Evolutionary conservation across 2,797 vertebrate species (phyloP).

Genomic region (Staurois parvus): DNA sequence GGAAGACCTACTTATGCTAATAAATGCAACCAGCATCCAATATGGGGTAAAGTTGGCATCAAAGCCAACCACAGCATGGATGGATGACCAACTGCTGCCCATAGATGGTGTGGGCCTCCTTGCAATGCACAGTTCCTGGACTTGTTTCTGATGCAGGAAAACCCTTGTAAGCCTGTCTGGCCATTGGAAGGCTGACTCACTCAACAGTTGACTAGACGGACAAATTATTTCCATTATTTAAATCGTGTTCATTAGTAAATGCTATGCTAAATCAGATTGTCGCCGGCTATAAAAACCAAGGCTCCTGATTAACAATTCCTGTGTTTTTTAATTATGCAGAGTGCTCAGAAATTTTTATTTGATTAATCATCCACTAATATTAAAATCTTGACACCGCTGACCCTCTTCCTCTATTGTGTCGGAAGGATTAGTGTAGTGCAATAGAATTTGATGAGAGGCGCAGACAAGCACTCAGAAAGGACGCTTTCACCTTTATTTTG

Average conservation of each 20-base stretch:
- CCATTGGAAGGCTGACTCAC: neutral
- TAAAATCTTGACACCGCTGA: slow-evolving; percentile 65
- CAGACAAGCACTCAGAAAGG: neutral
- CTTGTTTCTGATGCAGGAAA: neutral
- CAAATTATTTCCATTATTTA: slow-evolving; percentile 66
- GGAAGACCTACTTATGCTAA: too few species aligned
- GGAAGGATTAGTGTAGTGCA: slow-evolving; percentile 31
- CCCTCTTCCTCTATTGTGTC: slow-evolving; percentile 60
- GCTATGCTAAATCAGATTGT: slow-evolving; percentile 57
- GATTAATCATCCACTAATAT: slow-evolving; percentile 62
- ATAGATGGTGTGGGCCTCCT: too few species aligned
- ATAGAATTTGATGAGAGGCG: neutral
- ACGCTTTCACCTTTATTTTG: neutral
- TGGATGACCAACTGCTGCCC: too few species aligned
- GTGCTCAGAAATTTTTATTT: slow-evolving; percentile 68
- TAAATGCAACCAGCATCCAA: too few species aligned
- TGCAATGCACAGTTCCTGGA: too few species aligned
- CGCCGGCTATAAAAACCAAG: slow-evolving; percentile 55
- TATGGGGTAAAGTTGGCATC: too few species aligned
- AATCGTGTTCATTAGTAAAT: slow-evolving; percentile 65
- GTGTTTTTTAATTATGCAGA: slow-evolving; percentile 70
- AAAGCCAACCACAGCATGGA: too few species aligned
- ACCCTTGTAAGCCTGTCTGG: neutral
- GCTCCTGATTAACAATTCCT: slow-evolving; percentile 66
- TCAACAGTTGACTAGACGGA: slow-evolving; percentile 20